Percentiles rank a stretch among this genome's conserved stretches.
Conservation (phyloP, 2,113 vertebrate genomes). For the Myrmophylax atrothorax region DNA sequence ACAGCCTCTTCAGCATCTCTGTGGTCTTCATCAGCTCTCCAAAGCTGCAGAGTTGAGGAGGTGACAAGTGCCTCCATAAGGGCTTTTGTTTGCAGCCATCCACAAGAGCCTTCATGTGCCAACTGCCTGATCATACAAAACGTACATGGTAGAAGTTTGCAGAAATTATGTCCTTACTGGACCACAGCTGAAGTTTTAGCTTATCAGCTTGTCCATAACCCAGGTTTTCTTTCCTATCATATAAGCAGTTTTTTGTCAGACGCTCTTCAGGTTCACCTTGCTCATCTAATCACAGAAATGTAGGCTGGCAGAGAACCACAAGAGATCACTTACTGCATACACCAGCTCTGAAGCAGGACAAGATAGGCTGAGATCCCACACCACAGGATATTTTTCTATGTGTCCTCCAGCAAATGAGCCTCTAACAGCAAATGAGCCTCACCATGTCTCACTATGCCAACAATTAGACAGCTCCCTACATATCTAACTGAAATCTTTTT, state of each 20-base stretch:
- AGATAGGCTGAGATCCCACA: not conserved
- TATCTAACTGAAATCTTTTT: not conserved
- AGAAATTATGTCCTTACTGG: not conserved
- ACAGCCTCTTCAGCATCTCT: not conserved
- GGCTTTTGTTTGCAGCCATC: not conserved
- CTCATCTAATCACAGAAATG: constrained; percentile 1
- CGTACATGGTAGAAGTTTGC: not conserved
- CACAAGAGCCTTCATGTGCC: not conserved
- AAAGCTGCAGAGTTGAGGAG: not conserved
- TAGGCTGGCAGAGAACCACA: not conserved
- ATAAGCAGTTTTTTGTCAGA: not conserved
- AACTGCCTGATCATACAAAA: not conserved
- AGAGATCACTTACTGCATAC: constrained; percentile 9
- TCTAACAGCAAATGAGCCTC: constrained; percentile 24
- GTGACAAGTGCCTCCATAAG: not conserved
- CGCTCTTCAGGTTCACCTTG: not conserved
- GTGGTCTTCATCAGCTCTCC: not conserved
- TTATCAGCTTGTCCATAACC: not conserved
- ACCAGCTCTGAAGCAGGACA: not conserved
- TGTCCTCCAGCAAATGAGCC: constrained; percentile 40
- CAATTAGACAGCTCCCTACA: not conserved
- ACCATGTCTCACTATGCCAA: not conserved
- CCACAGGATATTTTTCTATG: not conserved
- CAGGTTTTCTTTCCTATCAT: not conserved
- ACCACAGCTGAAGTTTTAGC: not conserved